Evolutionary conservation across 2,888 invertebrate species (phyloP), one percentile per base, ranked within the genome.

Genomic region (Panzeria rudis): DNA sequence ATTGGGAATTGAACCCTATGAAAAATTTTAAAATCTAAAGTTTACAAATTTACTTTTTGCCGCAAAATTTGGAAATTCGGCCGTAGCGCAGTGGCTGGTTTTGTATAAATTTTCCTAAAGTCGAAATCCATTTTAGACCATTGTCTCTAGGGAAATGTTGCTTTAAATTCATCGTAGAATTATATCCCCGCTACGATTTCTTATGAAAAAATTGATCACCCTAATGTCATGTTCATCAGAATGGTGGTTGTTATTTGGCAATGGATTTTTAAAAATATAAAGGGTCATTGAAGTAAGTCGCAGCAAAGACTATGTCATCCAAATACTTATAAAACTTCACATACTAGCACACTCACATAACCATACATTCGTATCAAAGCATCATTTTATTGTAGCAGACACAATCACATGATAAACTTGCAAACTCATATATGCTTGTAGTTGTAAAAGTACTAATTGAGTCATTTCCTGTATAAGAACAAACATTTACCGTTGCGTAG

Each of bases 241-340:
- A 38, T 71, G 25, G n/a, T 59, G 35, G 44, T 71, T 47, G 54
- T 13, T 66, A 66, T 76, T 84, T 52, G 52, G 44, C 52, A 77
- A 61, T 68, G 68, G 17, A 54, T 62, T 77, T 52, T 71, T 56
- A n/a, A 38, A 68, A 84, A 68, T 73, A 81, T 84, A 59, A 84
- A 81, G 84, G 76, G 84, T 84, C 84, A 84, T 84, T 84, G 76
- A 80, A 84, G 68, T 73, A 78, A 83, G 78, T 73, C 78, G 68
- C 72, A 71, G 76, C 52, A 75, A 69, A 75, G 69, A 79, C 50
- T 50, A 75, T 84, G 79, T 71, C 83, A 79, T 35, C 17, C 50
- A 73, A 64, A 71, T 64, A 68, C 68, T 68, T 35, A n/a, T 68
- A 15, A 11, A 17, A 15, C 15, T 54, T 50, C 41, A 59, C 7